Evolutionary conservation across 2,888 invertebrate genomes (phyloP), one percentile per base, ranked within the genome.

Genomic region (Xestia xanthographa): DNA sequence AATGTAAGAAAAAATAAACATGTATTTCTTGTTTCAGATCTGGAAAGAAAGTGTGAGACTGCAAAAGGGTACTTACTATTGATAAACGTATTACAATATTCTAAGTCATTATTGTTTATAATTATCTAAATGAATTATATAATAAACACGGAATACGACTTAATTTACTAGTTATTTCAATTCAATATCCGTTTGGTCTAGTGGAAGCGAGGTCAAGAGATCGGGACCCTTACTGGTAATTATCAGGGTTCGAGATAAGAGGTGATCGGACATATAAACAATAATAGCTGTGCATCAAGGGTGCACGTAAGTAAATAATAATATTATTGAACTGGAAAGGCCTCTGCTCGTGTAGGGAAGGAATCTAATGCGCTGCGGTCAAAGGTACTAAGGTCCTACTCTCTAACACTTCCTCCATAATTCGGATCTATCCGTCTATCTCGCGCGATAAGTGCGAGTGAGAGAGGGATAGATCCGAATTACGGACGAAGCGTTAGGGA

Each of bases 1-100:
- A 41, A 9, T 41, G 9, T 41, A 41, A 41, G 9, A 41, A 41
- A 41, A 2, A 41, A 0, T 41, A 17, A n/a, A 53, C 14, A 0
- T 0, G 9, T 29, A 12, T 29, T 68, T 63, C 86, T 86, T 87
- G 74, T 93, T 92, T 79, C 92, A 94, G 94, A 78, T 91, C 91
- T 26, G 93, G 93, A 41, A 94, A 94, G 85, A 93, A 93, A 84
- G 93, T 94, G 20, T 83, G 50, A 84, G 70, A 38, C 62, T 56
- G 58, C 58, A 56, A n/a, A 72, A 70, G 66, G 38, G 65, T 70
- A 75, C 41, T n/a, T 68, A 72, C 11, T 41, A 66, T 45, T 79
- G 45, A 77, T 70, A 63, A 26, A 63, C 3, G 1, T 41, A 66
- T 43, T 11, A 62, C 29, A 26, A 45, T 29, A 29, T 38, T 5